Percentiles rank a stretch among this genome's conserved stretches.
Conservation (phyloP, 2,797 vertebrate species). For the Sebastes aleutianus region DNA sequence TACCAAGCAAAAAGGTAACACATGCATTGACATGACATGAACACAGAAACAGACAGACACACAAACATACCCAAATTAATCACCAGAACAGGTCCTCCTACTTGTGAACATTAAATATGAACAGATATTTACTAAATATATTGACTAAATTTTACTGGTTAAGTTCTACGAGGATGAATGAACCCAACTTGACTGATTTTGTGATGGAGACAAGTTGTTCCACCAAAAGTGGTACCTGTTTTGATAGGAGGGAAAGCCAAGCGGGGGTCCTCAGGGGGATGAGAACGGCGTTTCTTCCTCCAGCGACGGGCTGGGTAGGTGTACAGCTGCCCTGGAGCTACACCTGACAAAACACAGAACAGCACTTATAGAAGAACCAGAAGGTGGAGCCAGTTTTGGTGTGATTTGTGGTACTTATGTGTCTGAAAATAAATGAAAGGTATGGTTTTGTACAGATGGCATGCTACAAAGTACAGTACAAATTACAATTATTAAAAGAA, state of each 20-base stretch:
- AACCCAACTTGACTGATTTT: neutral
- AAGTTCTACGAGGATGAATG: neutral
- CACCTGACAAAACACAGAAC: conserved; percentile 74
- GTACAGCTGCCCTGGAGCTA: conserved; percentile 95
- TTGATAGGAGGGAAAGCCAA: conserved; percentile 94
- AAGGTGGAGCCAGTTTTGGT: neutral
- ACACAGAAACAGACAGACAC: neutral
- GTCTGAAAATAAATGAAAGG: neutral
- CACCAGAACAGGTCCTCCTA: neutral
- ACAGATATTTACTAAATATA: neutral
- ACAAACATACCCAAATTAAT: neutral
- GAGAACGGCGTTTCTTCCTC: conserved; percentile 94
- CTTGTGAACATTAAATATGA: neutral
- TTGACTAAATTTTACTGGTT: neutral
- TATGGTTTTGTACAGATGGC: neutral
- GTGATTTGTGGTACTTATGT: neutral
- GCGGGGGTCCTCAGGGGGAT: conserved; percentile 94
- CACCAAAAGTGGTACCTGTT: conserved; percentile 80
- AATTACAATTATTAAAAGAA: neutral
- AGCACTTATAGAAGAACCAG: neutral
- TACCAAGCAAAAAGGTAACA: neutral
- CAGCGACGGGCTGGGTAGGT: conserved; percentile 96
- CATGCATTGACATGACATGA: neutral
- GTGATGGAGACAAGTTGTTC: neutral
- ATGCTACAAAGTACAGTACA: neutral